Conservation (phyloP, 2,113 vertebrate species). For the Cryptomyrus ogoouensis region DNA sequence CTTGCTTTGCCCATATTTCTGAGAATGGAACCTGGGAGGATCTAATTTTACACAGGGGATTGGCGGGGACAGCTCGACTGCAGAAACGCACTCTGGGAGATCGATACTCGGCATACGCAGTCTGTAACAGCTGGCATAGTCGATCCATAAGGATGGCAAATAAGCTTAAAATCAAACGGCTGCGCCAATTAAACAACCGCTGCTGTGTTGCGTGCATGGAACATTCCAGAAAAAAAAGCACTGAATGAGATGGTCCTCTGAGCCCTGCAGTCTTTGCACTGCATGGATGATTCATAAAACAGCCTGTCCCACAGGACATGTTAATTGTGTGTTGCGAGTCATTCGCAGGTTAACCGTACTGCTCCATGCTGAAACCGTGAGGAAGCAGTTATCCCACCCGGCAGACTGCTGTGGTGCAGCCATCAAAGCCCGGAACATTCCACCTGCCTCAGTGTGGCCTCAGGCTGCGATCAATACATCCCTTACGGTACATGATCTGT, state of each 20-base stretch:
- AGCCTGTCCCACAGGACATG: constrained; percentile 33
- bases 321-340: constrained; percentile 39
- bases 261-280: neutral
- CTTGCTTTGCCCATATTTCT: neutral
- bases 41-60: neutral
- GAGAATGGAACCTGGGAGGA: neutral
- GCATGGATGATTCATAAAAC: constrained; percentile 35
- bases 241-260: neutral
- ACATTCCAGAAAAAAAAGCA: neutral
- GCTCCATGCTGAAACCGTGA: neutral
- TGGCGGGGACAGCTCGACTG: constrained; percentile 30
- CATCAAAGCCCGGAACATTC: neutral
- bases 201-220: neutral
- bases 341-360: constrained; percentile 32
- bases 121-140: constrained; percentile 45
- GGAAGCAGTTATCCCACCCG: neutral
- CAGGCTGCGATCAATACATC: neutral
- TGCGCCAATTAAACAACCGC: constrained; percentile 42
- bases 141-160: constrained; percentile 38
- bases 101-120: constrained; percentile 28
- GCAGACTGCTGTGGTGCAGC: neutral
- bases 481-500: neutral
- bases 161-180: constrained; percentile 49
- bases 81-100: constrained; percentile 46
- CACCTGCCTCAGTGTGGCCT: neutral